phyloP scores from a whole-genome alignment of 1,140 invertebrate species.

The Cephus cinctus region DNA sequence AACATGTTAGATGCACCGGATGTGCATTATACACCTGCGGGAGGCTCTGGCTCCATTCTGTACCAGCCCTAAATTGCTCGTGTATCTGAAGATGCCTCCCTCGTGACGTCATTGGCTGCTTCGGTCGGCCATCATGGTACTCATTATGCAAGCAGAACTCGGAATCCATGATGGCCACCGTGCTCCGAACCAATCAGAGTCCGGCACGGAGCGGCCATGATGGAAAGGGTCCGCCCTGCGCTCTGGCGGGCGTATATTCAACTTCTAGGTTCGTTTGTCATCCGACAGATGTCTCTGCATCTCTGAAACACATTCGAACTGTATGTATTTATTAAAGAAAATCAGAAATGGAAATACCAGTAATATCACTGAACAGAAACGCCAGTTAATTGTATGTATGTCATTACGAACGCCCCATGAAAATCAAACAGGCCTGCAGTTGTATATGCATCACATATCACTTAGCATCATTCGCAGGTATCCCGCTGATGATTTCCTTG shows the following conservation, averaged over 20 bases:
- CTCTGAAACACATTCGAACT: constrained; percentile 20
- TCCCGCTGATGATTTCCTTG: too few relatives aligned
- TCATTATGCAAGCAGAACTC: constrained; percentile 46
- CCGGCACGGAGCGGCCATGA: constrained; percentile 37
- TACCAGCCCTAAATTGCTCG: constrained; percentile 29
- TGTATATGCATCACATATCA: too few relatives aligned
- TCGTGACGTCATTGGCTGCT: constrained; percentile 40
- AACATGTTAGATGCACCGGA: too few relatives aligned
- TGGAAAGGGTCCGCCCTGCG: constrained; percentile 32
- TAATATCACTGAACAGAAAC: too few relatives aligned
- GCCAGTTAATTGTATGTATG: too few relatives aligned
- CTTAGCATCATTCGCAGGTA: too few relatives aligned
- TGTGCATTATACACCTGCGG: too few relatives aligned
- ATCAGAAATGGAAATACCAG: too few relatives aligned
- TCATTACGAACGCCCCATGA: too few relatives aligned
- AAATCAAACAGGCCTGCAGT: too few relatives aligned
- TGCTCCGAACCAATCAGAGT: constrained; percentile 39
- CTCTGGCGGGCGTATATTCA: constrained; percentile 36
- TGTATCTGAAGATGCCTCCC: constrained; percentile 30
- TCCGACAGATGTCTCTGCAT: constrained; percentile 43
- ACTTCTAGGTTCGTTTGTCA: constrained; percentile 20
- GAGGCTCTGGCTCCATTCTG: constrained; percentile 17
- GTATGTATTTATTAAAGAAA: too few relatives aligned
- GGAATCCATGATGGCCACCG: constrained; percentile 52
- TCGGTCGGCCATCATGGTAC: constrained; percentile 46